Percentiles rank a stretch among this genome's conserved stretches.
These are phyloP conservation scores for Australoheros scitulus DNA, from an alignment of 2,113 vertebrate species.

Conservation along the genomic window DNA sequence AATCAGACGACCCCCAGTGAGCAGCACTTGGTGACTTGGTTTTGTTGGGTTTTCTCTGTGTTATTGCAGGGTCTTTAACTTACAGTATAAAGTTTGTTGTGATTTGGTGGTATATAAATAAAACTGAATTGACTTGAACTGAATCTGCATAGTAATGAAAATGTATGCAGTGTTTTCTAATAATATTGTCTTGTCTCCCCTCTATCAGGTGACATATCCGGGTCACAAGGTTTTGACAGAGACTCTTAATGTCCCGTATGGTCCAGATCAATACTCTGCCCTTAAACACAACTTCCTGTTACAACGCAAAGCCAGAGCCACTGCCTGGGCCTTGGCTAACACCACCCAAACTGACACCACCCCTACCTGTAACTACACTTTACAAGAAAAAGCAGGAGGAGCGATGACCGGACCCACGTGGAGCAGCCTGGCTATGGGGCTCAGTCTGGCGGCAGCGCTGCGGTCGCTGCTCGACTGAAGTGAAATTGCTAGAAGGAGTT, in stretches of 20 bases:
- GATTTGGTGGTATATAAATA: no score
- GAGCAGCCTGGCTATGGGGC: background rate
- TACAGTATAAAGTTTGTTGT: no score
- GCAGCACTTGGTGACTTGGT: no score
- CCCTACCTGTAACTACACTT: constrained; percentile 8
- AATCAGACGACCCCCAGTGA: no score
- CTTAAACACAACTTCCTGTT: constrained; percentile 70
- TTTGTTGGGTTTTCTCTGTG: no score
- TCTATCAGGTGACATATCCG: constrained; percentile 70
- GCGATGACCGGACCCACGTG: background rate
- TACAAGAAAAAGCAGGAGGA: background rate
- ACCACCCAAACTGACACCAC: background rate
- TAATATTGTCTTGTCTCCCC: background rate
- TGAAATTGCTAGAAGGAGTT: background rate
- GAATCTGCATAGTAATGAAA: background rate
- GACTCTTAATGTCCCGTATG: constrained; percentile 58
- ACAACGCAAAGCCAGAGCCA: background rate
- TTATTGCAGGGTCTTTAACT: no score
- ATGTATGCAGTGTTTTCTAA: background rate
- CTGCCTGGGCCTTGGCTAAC: background rate
- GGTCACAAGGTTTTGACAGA: constrained; percentile 64
- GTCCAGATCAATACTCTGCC: constrained; percentile 65
- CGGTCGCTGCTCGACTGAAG: constrained; percentile 17
- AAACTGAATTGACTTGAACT: no score
- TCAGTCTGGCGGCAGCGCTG: constrained; percentile 5